These are phyloP conservation scores for Burhinus oedicnemus DNA, from an alignment of 2,113 vertebrate genomes.

Conservation along the genomic window DNA sequence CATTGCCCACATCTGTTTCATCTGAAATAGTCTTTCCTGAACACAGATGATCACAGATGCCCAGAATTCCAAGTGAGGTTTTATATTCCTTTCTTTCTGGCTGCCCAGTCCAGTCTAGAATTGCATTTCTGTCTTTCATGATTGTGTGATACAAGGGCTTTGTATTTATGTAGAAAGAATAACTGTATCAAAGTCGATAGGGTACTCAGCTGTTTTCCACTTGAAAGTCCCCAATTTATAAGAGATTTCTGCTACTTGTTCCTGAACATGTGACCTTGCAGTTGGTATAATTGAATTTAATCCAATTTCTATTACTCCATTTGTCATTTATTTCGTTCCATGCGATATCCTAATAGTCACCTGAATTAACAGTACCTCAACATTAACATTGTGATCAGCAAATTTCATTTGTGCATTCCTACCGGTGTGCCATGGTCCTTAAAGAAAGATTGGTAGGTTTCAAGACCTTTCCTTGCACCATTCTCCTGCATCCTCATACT, in stretches of 20 bases:
- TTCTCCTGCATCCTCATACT: not conserved
- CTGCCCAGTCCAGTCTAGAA: not conserved
- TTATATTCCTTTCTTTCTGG: not conserved
- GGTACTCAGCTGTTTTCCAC: not conserved
- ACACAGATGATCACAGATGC: not conserved
- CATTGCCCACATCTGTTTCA: not conserved
- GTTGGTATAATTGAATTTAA: constrained; percentile 35
- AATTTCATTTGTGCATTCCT: constrained; percentile 32
- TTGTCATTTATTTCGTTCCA: constrained; percentile 37
- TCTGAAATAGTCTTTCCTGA: not conserved
- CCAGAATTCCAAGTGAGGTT: not conserved
- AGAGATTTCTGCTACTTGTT: constrained; percentile 19
- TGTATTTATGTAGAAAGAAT: not conserved
- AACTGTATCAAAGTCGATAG: not conserved
- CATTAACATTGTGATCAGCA: constrained; percentile 10
- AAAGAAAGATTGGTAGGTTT: not conserved
- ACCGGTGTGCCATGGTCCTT: not conserved
- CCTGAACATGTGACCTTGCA: constrained; percentile 23
- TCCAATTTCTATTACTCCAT: constrained; percentile 29
- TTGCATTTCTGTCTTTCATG: not conserved
- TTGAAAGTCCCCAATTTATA: constrained; percentile 33
- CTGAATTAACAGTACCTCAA: constrained; percentile 14
- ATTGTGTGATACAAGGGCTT: not conserved
- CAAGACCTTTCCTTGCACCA: not conserved
- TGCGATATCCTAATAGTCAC: constrained; percentile 3